These are phyloP conservation scores for Aleiodes leptofemur DNA, from an alignment of 2,888 invertebrate species.

Conservation along the genomic window DNA sequence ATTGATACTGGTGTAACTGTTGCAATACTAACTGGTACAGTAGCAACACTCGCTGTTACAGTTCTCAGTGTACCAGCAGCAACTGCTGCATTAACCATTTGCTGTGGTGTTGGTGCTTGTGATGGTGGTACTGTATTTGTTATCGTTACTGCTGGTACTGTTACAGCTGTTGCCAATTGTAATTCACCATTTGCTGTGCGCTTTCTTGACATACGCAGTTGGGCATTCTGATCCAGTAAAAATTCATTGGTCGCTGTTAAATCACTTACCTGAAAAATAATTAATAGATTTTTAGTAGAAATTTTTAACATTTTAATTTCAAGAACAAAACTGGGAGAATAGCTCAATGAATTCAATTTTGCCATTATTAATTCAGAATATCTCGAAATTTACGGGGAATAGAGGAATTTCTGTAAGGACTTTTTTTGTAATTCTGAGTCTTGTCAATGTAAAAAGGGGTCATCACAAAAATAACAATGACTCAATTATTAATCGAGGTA, in stretches of 20 bases:
- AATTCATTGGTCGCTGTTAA: slow-evolving; percentile 87
- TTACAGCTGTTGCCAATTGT: slow-evolving; percentile 75
- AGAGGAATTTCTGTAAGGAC: too few relatives aligned
- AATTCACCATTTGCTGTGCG: slow-evolving; percentile 73
- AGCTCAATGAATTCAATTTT: not conserved
- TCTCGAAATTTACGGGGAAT: too few relatives aligned
- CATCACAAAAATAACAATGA: too few relatives aligned
- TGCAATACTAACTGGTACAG: slow-evolving; percentile 80
- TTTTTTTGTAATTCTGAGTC: too few relatives aligned
- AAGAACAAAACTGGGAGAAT: not conserved
- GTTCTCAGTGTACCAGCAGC: slow-evolving; percentile 76
- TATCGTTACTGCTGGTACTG: slow-evolving; percentile 80
- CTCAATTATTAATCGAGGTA: too few relatives aligned
- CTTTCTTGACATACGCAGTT: slow-evolving; percentile 80
- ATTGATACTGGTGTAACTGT: slow-evolving; percentile 80
- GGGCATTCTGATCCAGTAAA: slow-evolving; percentile 86
- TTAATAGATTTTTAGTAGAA: too few relatives aligned
- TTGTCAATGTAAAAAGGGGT: too few relatives aligned
- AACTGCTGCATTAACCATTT: slow-evolving; percentile 74
- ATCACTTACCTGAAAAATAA: slow-evolving; percentile 78
- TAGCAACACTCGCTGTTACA: slow-evolving; percentile 79
- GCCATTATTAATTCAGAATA: too few relatives aligned
- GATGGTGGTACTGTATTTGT: slow-evolving; percentile 78
- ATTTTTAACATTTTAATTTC: not conserved
- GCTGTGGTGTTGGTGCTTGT: slow-evolving; percentile 76